Percentiles rank a stretch among this genome's conserved stretches.
Evolutionary conservation across 2,797 vertebrate genomes (phyloP).

Genomic region (Muraenolepis orangiensis): DNA sequence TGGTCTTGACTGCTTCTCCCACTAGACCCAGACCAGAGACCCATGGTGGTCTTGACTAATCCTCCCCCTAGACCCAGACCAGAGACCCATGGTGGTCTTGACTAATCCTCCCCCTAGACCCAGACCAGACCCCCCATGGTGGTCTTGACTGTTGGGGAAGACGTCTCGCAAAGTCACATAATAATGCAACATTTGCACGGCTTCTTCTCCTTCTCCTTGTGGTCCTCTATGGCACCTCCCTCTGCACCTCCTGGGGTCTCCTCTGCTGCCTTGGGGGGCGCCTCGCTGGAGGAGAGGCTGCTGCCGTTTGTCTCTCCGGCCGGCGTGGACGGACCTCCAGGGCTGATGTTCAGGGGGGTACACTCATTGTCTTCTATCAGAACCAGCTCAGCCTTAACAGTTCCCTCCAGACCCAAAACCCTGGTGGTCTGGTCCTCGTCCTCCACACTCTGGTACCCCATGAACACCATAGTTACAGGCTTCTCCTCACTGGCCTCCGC

Average conservation of each 20-base stretch:
- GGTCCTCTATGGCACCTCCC: constrained; percentile 7
- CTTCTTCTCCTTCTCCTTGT: constrained; percentile 57
- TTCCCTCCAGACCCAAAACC: constrained; percentile 87
- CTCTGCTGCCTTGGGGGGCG: constrained; percentile 46
- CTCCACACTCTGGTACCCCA: constrained; percentile 94
- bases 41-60: too few relatives aligned
- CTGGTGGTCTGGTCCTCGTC: constrained; percentile 87
- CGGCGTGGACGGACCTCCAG: not conserved
- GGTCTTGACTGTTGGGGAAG: not conserved
- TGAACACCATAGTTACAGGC: constrained; percentile 95
- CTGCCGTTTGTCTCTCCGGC: constrained; percentile 62
- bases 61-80: too few relatives aligned
- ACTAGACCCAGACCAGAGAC: not conserved
- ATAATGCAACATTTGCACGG: constrained; percentile 65
- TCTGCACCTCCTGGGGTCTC: constrained; percentile 10
- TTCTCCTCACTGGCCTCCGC: constrained; percentile 76
- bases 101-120: too few relatives aligned
- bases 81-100: not conserved
- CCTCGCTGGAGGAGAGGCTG: constrained; percentile 53
- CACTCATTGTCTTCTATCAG: constrained; percentile 78
- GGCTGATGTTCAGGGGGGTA: constrained; percentile 18
- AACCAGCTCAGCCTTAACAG: constrained; percentile 89
- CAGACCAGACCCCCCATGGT: not conserved
- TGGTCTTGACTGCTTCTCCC: too few relatives aligned
- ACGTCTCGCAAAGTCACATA: constrained; percentile 49